phyloP scores from a whole-genome alignment of 2,113 vertebrate genomes.

The Onychostruthus taczanowskii region DNA sequence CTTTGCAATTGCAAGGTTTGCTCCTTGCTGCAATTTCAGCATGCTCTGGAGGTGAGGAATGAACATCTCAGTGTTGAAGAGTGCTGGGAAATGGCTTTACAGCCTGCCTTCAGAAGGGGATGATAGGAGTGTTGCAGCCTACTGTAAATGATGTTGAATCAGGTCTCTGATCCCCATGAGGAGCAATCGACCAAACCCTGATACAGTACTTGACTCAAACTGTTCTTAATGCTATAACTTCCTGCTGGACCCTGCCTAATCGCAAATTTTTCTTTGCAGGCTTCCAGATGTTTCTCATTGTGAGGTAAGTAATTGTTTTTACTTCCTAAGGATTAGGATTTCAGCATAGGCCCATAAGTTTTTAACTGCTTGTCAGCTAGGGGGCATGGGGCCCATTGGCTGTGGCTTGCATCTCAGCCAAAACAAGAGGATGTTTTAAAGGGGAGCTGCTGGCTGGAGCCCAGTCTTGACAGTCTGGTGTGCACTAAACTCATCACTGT shows the following conservation, averaged over 20 bases:
- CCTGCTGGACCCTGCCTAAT: not conserved
- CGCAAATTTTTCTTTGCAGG: not conserved
- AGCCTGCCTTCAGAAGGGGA: not conserved
- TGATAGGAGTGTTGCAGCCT: not conserved
- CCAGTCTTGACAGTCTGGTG: not conserved
- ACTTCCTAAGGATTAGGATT: not conserved
- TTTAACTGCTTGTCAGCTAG: not conserved
- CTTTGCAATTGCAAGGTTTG: not conserved
- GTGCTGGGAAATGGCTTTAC: not conserved
- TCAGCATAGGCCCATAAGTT: not conserved
- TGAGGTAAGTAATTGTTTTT: slow-evolving; percentile 1
- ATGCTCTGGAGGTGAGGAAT: not conserved
- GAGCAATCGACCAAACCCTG: slow-evolving; percentile 43
- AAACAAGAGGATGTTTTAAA: not conserved
- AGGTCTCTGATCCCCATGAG: slow-evolving; percentile 68
- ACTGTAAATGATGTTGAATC: slow-evolving; percentile 73
- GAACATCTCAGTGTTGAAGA: not conserved
- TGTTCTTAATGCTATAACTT: rapidly evolving
- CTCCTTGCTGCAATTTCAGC: not conserved
- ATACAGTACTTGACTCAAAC: slow-evolving; percentile 46
- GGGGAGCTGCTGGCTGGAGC: not conserved
- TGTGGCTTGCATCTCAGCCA: not conserved
- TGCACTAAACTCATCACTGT: not conserved
- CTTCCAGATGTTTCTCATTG: not conserved
- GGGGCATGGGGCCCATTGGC: not conserved